phyloP scores from a whole-genome alignment of 2,797 vertebrate genomes.

The Protosalanx chinensis region DNA sequence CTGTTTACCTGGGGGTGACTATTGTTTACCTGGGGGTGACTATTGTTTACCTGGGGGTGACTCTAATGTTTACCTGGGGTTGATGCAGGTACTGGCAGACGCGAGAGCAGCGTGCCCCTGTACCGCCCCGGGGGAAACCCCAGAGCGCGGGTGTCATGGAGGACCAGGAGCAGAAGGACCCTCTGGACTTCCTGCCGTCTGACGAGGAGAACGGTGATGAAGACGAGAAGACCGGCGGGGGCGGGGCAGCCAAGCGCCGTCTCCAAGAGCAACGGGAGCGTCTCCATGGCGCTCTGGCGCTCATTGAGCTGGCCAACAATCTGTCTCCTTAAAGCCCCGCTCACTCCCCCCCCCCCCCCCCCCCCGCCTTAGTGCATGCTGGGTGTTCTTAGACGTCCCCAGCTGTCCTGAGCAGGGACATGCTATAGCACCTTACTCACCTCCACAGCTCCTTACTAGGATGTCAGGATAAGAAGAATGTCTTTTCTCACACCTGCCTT shows the following conservation, averaged over 20 bases:
- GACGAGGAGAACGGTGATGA: slow-evolving; percentile 73
- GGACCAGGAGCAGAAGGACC: slow-evolving; percentile 97
- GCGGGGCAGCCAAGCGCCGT: slow-evolving; percentile 77
- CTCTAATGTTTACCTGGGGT: not conserved
- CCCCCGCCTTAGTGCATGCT: slow-evolving; percentile 57
- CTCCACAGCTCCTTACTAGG: slow-evolving; percentile 83
- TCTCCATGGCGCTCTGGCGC: slow-evolving; percentile 90
- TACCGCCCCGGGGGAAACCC: slow-evolving; percentile 79
- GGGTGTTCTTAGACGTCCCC: slow-evolving; percentile 40
- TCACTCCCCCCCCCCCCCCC: slow-evolving; percentile 29
- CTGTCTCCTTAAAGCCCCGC: slow-evolving; percentile 76
- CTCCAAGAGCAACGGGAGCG: slow-evolving; percentile 94
- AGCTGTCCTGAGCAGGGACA: slow-evolving; percentile 67
- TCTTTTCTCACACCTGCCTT: slow-evolving; percentile 72
- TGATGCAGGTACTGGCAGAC: slow-evolving; percentile 88
- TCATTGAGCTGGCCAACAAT: slow-evolving; percentile 97
- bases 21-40: no score
- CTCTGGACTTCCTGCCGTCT: slow-evolving; percentile 88
- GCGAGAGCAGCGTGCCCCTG: slow-evolving; percentile 84
- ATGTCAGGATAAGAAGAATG: slow-evolving; percentile 99
- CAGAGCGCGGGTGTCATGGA: slow-evolving; percentile 76
- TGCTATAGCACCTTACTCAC: slow-evolving; percentile 99
- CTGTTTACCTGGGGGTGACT: not conserved
- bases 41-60: not conserved
- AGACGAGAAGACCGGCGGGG: slow-evolving; percentile 76